phyloP scores from a whole-genome alignment of 2,797 vertebrate genomes.

The Uromys caudimaculatus region DNA sequence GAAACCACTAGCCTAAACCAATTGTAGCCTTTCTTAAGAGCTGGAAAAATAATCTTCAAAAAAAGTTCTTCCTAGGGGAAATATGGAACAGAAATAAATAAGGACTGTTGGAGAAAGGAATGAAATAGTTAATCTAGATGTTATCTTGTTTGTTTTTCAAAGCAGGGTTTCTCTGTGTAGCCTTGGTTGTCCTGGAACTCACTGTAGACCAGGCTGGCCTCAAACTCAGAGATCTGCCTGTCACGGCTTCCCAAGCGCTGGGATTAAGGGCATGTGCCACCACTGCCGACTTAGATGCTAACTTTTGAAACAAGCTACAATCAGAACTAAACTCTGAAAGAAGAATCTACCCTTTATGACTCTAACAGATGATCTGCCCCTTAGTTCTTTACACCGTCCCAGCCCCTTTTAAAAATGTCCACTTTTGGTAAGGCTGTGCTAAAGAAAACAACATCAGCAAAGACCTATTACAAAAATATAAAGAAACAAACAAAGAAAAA shows the following conservation, averaged over 20 bases:
- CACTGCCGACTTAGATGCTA: not conserved
- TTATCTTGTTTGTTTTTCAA: not conserved
- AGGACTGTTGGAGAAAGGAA: not conserved
- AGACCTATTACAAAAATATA: constrained; percentile 23
- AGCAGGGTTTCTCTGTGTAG: not conserved
- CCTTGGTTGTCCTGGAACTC: not conserved
- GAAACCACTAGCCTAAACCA: constrained; percentile 42
- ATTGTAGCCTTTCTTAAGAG: not conserved
- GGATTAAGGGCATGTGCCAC: not conserved
- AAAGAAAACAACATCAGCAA: constrained; percentile 20
- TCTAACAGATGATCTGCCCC: not conserved
- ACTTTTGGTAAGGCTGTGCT: constrained; percentile 49
- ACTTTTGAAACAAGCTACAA: constrained; percentile 41
- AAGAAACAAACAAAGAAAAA: not conserved
- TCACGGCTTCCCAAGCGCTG: not conserved
- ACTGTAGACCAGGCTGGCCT: not conserved
- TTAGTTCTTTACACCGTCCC: constrained; percentile 2
- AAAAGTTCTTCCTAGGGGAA: constrained; percentile 57
- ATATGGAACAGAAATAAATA: constrained; percentile 50
- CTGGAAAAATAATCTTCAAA: constrained; percentile 55
- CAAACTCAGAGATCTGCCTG: not conserved
- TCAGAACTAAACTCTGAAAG: constrained; percentile 37
- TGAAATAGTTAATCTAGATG: constrained; percentile 31
- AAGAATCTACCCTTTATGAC: constrained; percentile 39
- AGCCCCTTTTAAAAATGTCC: constrained; percentile 23